Base-by-base conservation (phyloP, 2,888 invertebrate species). In the Caprella mutica region DNA sequence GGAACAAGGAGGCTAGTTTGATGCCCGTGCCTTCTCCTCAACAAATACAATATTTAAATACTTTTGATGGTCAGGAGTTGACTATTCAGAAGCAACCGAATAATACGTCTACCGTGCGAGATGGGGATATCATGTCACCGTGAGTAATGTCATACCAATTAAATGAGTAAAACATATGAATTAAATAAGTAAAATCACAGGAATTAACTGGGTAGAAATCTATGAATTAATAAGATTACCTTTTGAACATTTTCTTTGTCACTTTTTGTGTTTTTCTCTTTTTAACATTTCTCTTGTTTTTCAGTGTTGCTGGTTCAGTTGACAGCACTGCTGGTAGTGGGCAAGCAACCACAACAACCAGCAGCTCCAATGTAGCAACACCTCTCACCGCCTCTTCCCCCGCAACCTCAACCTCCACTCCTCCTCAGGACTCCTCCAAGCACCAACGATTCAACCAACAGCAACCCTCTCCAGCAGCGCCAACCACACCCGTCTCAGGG, bases 21-120 rank as follows among this genome's bases (percentile, higher is more conserved):
- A 88, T 92, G 86, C 92, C 92, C 65, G 92, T 93, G 69, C 92
- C 93, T 67, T 92, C 92, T 66, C 93, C 93, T 58, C 91, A 92
- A 76, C 92, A 91, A 79, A 91, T 93, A 72, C 90, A 89, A 68
- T 93, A 92, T 78, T 81, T 92, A 71, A 91, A 89, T 78, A 86
- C 90, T 68, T 92, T 93, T 74, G 92, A 93, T 79, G 91, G 91
- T 65, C 92, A 93, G 79, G 93, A 93, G 76, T 77, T 93, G 71
- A 92, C 91, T 68, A 93, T 93, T 76, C 92, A 92, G 72, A 92
- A 92, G 74, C 92, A 93, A 75, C 87, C 91, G 50, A 93, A 93
- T 72, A 48, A 48, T 21, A 48, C 48, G 12, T 87, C 88, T 39
- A 88, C 88, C 74, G 75, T 87, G 64, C 85, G 86, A 73, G 86